Conservation (phyloP, 1,140 invertebrate species). For the Temnothorax nylanderi region DNA sequence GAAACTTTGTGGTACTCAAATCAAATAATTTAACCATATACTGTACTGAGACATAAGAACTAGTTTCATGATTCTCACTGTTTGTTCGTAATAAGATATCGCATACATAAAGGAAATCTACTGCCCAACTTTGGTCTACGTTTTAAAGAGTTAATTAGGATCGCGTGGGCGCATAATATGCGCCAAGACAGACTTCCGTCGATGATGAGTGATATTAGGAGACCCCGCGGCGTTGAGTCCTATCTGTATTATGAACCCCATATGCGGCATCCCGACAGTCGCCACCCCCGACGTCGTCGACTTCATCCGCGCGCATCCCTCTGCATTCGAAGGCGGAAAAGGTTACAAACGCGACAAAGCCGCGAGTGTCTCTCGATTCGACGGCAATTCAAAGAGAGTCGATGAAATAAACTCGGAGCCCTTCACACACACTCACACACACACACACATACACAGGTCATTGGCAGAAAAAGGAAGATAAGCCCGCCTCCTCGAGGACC, state of each 20-base stretch:
- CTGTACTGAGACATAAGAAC: background rate
- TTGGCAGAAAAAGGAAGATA: constrained; percentile 72
- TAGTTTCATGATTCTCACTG: background rate
- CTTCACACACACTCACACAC: background rate
- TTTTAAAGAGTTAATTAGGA: constrained; percentile 31
- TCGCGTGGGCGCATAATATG: background rate
- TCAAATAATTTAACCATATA: background rate
- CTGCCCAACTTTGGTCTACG: background rate
- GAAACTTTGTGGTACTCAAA: background rate
- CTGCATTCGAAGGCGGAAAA: constrained; percentile 42
- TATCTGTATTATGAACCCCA: constrained; percentile 31
- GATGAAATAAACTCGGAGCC: constrained; percentile 71
- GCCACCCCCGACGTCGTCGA: constrained; percentile 2
- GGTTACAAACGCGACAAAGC: constrained; percentile 59
- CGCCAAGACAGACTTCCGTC: constrained; percentile 6
- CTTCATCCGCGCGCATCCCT: constrained; percentile 9
- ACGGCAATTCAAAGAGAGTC: constrained; percentile 74
- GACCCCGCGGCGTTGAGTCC: constrained; percentile 18
- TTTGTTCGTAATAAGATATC: background rate
- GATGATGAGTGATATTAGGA: background rate
- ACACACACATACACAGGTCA: constrained; percentile 31
- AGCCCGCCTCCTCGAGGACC: constrained; percentile 69
- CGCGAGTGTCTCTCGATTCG: constrained; percentile 74
- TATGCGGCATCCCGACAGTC: background rate
- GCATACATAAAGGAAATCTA: background rate